Conservation (phyloP, 2,113 vertebrate species). For the Mormyrus iriodes region DNA sequence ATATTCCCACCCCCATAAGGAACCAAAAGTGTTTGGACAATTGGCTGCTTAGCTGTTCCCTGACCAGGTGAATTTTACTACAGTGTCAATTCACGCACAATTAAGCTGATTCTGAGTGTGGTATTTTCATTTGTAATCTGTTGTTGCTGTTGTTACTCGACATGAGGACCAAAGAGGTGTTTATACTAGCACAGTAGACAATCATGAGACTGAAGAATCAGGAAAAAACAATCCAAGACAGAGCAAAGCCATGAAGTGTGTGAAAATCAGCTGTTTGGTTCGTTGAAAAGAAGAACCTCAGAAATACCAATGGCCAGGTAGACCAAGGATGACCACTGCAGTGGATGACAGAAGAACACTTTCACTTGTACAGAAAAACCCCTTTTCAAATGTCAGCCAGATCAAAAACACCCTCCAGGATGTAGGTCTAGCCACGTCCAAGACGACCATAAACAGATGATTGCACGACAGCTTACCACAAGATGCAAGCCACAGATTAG, state of each 20-base stretch:
- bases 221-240: not conserved
- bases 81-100: not conserved
- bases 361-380: not conserved
- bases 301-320: not conserved
- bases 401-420: not conserved
- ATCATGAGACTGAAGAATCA: not conserved
- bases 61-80: not conserved
- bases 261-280: not conserved
- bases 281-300: not conserved
- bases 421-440: not conserved
- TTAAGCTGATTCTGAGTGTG: not conserved
- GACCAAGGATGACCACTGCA: not conserved
- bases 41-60: not conserved
- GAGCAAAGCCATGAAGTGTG: not conserved
- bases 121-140: not conserved
- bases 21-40: not conserved
- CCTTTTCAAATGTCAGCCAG: not conserved
- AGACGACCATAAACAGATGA: not conserved
- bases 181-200: not conserved
- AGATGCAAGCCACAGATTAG: not conserved
- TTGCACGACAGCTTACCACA: not conserved
- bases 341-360: not conserved
- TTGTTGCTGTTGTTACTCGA: not conserved
- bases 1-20: not conserved
- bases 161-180: not conserved